These are phyloP conservation scores for Chaetura pelagica DNA, from an alignment of 2,113 vertebrate genomes.

Conservation along the genomic window DNA sequence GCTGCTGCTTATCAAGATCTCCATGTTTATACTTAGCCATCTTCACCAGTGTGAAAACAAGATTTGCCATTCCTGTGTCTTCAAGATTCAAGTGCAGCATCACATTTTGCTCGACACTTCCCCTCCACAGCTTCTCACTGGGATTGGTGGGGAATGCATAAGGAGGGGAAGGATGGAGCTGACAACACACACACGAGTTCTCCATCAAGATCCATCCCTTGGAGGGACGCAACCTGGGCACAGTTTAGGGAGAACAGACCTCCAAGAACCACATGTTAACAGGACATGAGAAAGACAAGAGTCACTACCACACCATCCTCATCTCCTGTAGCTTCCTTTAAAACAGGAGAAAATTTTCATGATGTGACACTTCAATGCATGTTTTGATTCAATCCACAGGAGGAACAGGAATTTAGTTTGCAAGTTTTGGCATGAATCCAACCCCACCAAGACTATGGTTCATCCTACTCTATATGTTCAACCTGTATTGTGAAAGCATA, in stretches of 20 bases:
- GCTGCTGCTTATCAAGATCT: neutral
- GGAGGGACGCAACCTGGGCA: neutral
- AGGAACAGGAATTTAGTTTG: neutral
- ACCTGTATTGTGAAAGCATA: neutral
- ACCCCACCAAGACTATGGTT: neutral
- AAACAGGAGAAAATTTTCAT: neutral
- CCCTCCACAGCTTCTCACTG: neutral
- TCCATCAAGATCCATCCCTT: neutral
- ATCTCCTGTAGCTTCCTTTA: neutral
- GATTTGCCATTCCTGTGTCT: neutral
- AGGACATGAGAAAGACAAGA: neutral
- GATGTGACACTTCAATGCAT: neutral
- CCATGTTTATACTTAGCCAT: neutral
- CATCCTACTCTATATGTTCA: neutral
- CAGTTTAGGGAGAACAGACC: neutral
- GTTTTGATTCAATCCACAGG: neutral
- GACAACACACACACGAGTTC: fast-evolving
- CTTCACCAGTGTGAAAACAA: neutral
- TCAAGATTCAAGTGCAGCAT: fast-evolving
- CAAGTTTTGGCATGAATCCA: neutral
- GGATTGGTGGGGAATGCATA: neutral
- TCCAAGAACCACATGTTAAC: neutral
- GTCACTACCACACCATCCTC: neutral
- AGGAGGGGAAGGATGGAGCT: neutral
- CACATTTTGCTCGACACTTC: fast-evolving